Evolutionary conservation across 2,113 vertebrate genomes (phyloP), one percentile per base, ranked within the genome.

Genomic region (Amphilophus citrinellus): DNA sequence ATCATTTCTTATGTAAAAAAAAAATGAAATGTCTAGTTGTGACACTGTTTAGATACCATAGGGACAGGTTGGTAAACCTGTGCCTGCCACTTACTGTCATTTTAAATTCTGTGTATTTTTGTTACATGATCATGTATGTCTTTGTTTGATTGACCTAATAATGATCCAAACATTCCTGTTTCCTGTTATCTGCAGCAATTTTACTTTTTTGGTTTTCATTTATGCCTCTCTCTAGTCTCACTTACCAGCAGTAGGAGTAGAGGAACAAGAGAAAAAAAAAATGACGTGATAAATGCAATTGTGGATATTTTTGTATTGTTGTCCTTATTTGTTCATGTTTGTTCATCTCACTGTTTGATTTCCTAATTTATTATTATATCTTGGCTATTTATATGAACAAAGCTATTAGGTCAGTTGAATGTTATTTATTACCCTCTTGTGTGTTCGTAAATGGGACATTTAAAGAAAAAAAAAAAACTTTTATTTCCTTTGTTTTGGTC

Each of bases 291-390:
- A 96, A 94, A 95, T 94, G 93, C 94, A 93, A 90, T 91, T 91
- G 93, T 96, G 94, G 96, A 97, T 98, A 98, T 98, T 98, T 98
- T 98, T 98, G 96, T 98, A 98, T 96, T 93, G 94, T 86, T 84
- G 82, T 93, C 95, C 95, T 96, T 90, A 93, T 95, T 96, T 94
- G 93, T 95, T 95, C 76, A 85, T 84, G 84, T 93, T 85, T 88
- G 87, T 91, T 89, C 91, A 94, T 92, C 84, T 89, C 82, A 88
- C 95, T 89, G 90, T 95, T 96, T 94, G 93, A 95, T 93, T 94
- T 90, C 90, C 95, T 97, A 93, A 93, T 96, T 97, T 97, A 96
- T 97, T 97, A 96, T 96, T 95, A 91, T 95, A 94, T 95, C 96
- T 95, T 93, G 94, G 92, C 95, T 96, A 96, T 97, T 97, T 97